Percentiles rank a stretch among this genome's conserved stretches.
These are phyloP conservation scores for Porites evermanni DNA, from an alignment of 92 coral and sea anemone genomes.

Conservation along the genomic window DNA sequence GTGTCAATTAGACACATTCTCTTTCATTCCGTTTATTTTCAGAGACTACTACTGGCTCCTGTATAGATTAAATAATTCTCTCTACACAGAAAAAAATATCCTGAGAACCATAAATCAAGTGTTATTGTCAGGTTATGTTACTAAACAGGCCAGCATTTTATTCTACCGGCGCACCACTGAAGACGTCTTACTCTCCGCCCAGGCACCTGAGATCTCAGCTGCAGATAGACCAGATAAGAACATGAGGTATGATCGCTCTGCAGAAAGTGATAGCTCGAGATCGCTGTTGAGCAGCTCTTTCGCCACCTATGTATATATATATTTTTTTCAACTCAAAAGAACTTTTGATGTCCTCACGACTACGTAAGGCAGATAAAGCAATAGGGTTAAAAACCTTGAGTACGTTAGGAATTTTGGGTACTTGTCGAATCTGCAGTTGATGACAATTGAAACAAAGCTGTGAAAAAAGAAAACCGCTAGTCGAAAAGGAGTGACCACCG, in stretches of 20 bases:
- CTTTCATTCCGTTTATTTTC: neutral
- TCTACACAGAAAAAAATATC: no score
- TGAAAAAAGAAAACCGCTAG: neutral
- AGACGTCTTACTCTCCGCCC: no score
- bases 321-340: neutral
- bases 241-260: neutral
- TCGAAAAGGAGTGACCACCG: neutral
- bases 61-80: no score
- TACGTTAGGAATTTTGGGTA: neutral
- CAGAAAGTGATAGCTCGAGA: neutral
- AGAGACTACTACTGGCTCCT: no score
- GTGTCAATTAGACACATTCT: no score
- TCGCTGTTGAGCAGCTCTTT: neutral
- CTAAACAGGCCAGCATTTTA: no score
- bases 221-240: no score
- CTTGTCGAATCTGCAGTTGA: neutral
- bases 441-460: neutral
- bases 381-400: neutral
- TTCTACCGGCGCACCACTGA: no score
- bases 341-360: neutral
- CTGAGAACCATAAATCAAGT: no score
- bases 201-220: no score
- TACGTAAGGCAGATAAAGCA: neutral
- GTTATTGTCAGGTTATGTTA: no score
- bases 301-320: no score